A percentile compares a stretch with the other conserved stretches of the same genome.
phyloP scores from a whole-genome alignment of 2,888 invertebrate genomes.

The Tetranychus piercei region DNA sequence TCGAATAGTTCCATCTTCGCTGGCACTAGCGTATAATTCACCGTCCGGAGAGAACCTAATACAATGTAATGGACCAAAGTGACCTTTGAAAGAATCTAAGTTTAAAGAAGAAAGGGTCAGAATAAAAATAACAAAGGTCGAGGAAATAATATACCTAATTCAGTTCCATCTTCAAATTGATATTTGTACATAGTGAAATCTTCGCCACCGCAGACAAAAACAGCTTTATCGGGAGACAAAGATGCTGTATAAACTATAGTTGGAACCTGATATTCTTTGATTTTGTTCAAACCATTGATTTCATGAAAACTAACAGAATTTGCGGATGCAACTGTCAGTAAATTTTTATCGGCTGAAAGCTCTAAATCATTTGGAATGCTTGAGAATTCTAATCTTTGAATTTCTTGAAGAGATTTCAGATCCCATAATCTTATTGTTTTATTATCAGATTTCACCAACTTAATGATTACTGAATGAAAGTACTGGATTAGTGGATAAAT shows the following conservation, averaged over 20 bases:
- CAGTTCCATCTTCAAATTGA: constrained; percentile 73
- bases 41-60: constrained; percentile 90
- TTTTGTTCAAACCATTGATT: constrained; percentile 15
- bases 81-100: constrained; percentile 88
- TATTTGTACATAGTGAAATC: constrained; percentile 96
- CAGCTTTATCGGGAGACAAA: constrained; percentile 64
- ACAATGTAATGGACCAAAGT: constrained; percentile 92
- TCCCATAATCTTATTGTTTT: constrained; percentile 50
- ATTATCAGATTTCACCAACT: constrained; percentile 46
- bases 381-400: constrained; percentile 65
- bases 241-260: constrained; percentile 79
- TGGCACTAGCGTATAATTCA: constrained; percentile 86
- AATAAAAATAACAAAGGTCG: constrained; percentile 3
- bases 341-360: constrained; percentile 63
- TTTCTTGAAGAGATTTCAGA: constrained; percentile 42
- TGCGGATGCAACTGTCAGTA: constrained; percentile 63
- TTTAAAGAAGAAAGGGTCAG: background rate
- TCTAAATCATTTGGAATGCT: constrained; percentile 72
- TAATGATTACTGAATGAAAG: too few relatives aligned
- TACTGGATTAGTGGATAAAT: too few relatives aligned
- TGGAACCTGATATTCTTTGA: constrained; percentile 62
- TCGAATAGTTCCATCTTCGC: constrained; percentile 89
- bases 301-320: constrained; percentile 45
- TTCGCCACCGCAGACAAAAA: constrained; percentile 89
- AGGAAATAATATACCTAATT: constrained; percentile 51